Base-by-base conservation (phyloP, 2,888 invertebrate genomes). In the Scaptomyza tumidula region DNA sequence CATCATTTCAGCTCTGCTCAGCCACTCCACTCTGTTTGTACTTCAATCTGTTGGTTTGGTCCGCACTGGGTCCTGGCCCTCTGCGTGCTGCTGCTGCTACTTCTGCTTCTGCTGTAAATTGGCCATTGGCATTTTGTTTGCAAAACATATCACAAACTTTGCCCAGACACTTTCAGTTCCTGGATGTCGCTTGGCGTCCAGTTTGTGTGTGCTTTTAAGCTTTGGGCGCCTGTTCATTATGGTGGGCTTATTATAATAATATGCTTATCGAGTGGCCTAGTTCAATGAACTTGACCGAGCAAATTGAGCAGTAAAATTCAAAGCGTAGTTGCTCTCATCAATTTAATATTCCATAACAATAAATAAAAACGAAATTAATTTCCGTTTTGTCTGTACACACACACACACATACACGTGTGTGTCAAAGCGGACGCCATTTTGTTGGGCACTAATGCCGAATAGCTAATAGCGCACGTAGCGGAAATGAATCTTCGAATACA, bases 61-160 rank as follows among this genome's bases (percentile, higher is more conserved):
- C 75, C 69, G 66, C 58, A 53, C 45, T 14, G 39, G 67, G 55
- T 59, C 67, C 82, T 56, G 71, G 10, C 37, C 48, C 58, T 67
- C 44, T 39, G 49, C n/a, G 35, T 46, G 45, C 46, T 63, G 27
- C 50, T 39, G 59, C 37, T 37, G 3, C 45, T 44, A 35, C 48
- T 55, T n/a, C 54, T 44, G 1, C 45, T 39, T 58, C 78, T 66
- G 78, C 76, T 81, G 79, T 79, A 81, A 86, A 86, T 84, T 84
- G 82, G 82, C 83, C 86, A 71, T 72, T 73, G 87, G 84, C 82
- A 82, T 82, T 85, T 85, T 85, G 82, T 85, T 85, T 85, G 87
- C 83, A 65, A 80, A 85, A 85, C 78, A 87, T 82, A 87, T 85
- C 82, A 87, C 49, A 86, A 85, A 85, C 72, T 87, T 85, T 85